Evolutionary conservation across 2,888 invertebrate genomes (phyloP).

Genomic region (Dyspetes luteomarginatus): DNA sequence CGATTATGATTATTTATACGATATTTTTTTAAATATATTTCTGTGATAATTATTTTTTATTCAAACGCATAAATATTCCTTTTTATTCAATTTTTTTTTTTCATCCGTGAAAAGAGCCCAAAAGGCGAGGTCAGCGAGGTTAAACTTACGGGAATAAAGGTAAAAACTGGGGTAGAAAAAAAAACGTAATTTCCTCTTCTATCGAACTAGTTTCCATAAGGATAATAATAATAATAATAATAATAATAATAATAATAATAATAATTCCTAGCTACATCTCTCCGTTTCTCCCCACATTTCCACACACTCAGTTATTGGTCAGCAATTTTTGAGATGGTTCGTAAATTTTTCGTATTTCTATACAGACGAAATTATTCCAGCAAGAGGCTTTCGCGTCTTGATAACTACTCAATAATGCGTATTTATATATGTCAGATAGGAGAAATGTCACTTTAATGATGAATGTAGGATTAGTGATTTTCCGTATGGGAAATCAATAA

Average conservation of each 20-base stretch:
- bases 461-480: neutral
- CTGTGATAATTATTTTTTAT: neutral
- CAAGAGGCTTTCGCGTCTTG: neutral
- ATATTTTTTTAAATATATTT: neutral
- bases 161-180: too few relatives aligned
- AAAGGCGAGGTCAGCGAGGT: slow-evolving; percentile 20
- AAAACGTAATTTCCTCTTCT: neutral
- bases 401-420: neutral
- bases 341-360: neutral
- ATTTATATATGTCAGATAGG: neutral
- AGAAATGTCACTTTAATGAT: neutral
- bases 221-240: neutral
- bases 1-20: too few relatives aligned
- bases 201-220: neutral
- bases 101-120: too few relatives aligned
- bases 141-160: neutral
- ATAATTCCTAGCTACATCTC: neutral
- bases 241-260: neutral
- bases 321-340: neutral
- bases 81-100: neutral
- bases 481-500: slow-evolving; percentile 16
- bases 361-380: neutral
- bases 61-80: neutral
- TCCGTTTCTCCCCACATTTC: neutral
- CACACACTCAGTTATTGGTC: neutral